A percentile compares a stretch with the other conserved stretches of the same genome.
These are phyloP conservation scores for Bombus difficillimus DNA, from an alignment of 1,140 invertebrate genomes.

Conservation along the genomic window DNA sequence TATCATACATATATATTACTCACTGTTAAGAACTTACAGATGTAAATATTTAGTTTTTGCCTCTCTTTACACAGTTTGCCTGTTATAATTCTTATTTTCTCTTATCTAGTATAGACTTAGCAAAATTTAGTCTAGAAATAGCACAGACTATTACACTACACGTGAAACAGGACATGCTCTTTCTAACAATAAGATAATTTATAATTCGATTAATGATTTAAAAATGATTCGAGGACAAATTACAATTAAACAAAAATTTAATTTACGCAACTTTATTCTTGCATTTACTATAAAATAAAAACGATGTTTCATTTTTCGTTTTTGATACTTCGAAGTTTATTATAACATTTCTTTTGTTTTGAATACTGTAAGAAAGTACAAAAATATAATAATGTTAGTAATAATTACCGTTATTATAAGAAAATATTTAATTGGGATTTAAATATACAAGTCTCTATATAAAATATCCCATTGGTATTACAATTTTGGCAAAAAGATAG, in stretches of 20 bases:
- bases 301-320: background rate
- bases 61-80: constrained; percentile 50
- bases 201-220: background rate
- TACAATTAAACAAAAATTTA: background rate
- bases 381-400: background rate
- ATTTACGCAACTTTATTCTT: background rate
- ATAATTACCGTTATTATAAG: background rate
- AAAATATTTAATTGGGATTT: background rate
- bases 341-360: background rate
- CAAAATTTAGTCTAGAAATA: constrained; percentile 68
- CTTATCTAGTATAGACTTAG: constrained; percentile 68
- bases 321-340: background rate
- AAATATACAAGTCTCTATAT: background rate
- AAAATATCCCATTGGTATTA: constrained; percentile 28
- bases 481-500: constrained; percentile 45
- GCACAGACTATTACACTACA: constrained; percentile 69
- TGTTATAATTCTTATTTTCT: constrained; percentile 56
- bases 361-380: background rate
- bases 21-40: constrained; percentile 24
- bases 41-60: constrained; percentile 51
- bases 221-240: background rate
- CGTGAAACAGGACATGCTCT: constrained; percentile 44
- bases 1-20: background rate
- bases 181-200: background rate
- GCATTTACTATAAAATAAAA: background rate